These are phyloP conservation scores for Pollimyrus isidori DNA, from an alignment of 2,113 vertebrate genomes.

Conservation along the genomic window DNA sequence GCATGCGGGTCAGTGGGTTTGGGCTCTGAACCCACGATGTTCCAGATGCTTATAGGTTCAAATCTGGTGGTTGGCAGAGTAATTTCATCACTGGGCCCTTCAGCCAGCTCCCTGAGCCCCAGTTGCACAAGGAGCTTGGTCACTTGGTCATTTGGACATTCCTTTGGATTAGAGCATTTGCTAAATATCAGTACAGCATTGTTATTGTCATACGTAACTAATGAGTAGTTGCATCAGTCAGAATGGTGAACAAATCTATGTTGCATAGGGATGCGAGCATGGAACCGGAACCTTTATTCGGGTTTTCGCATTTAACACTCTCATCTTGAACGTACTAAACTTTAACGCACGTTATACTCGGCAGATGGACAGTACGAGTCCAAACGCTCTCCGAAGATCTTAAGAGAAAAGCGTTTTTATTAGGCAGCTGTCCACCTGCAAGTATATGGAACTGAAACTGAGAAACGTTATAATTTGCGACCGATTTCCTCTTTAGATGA, in stretches of 20 bases:
- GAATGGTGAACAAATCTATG: neutral
- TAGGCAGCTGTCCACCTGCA: neutral
- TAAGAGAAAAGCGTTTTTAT: neutral
- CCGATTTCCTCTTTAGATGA: neutral
- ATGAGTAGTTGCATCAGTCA: neutral
- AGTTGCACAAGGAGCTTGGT: neutral
- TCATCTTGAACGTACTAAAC: neutral
- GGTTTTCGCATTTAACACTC: neutral
- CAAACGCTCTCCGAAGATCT: neutral
- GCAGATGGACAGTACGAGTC: neutral
- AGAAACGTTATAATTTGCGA: neutral
- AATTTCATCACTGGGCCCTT: neutral
- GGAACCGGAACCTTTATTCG: neutral
- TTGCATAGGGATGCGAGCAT: neutral
- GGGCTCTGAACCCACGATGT: neutral
- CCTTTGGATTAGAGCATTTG: neutral
- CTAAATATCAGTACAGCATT: neutral
- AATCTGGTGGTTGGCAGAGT: neutral
- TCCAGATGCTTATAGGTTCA: neutral
- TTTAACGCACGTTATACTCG: neutral
- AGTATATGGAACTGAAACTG: neutral
- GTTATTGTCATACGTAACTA: neutral
- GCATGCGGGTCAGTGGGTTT: neutral
- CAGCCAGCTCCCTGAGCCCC: neutral
- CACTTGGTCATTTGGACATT: neutral